Evolutionary conservation across 2,888 invertebrate genomes (phyloP), one percentile per base, ranked within the genome.

Genomic region (Brachyopa scutellaris): DNA sequence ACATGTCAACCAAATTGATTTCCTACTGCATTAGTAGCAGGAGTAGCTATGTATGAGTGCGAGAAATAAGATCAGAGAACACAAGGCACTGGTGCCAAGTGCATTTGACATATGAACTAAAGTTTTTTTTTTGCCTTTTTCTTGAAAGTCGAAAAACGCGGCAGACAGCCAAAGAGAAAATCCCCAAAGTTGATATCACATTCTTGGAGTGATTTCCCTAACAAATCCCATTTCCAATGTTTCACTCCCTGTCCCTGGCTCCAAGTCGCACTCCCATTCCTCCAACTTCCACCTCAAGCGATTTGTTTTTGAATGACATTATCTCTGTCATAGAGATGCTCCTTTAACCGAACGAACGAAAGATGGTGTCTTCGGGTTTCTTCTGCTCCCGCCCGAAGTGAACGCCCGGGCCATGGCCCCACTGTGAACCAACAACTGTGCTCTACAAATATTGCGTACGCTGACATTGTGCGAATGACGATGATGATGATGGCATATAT

Each of bases 1-100:
- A 79, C 13, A 62, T 70, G 74, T 76, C 74, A 76, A 51, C 57
- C 42, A 55, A 80, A 80, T 69, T 62, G 76, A 80, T 76, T 64
- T 69, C 55, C 51, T 53, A 21, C 33, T 59, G 23, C 53, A 62
- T 49, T 11, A 31, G 38, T 40, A 42, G 21, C 21, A n/a, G n/a
- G n/a, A n/a, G n/a, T n/a, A n/a, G n/a, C n/a, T n/a, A n/a, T n/a
- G n/a, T n/a, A n/a, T n/a, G n/a, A n/a, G n/a, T 23, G 38, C 55
- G 29, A 36, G 26, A 67, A 67, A 55, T 57, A 57, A 55, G 62
- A 62, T 74, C 62, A 67, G 3, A 49, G 13, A 49, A 21, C 61
- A 51, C 61, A 15, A n/a, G 8, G 33, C 36, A 26, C 33, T 51
- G 67, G 61, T 79, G 74, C 62, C 80, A 80, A 80, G 80, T 80